These are phyloP conservation scores for Pterocles orientalis DNA, from an alignment of 2,113 vertebrate genomes.

Conservation along the genomic window DNA sequence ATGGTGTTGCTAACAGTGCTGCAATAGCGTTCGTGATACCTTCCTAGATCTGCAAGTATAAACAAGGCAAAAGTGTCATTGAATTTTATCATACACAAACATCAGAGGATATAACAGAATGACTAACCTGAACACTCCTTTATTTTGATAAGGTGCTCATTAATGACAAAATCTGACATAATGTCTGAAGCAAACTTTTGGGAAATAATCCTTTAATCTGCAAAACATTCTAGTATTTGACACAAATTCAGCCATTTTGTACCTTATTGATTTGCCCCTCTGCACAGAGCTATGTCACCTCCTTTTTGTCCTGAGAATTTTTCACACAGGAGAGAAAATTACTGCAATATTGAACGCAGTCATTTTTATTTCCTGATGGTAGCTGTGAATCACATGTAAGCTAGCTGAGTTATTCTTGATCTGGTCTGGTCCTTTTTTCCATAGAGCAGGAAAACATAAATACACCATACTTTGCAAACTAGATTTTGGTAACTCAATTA, in stretches of 20 bases:
- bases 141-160: background rate
- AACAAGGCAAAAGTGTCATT: background rate
- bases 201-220: constrained; percentile 13
- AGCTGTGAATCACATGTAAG: background rate
- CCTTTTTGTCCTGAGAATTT: background rate
- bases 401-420: background rate
- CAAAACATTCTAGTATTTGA: background rate
- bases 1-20: background rate
- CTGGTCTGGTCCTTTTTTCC: background rate
- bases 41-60: background rate
- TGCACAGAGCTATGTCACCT: background rate
- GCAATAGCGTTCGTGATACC: background rate
- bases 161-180: background rate
- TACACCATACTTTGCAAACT: background rate
- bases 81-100: background rate
- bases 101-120: background rate
- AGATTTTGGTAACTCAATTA: background rate
- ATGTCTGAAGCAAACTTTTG: background rate
- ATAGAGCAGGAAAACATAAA: background rate
- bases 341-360: background rate
- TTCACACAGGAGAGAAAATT: background rate
- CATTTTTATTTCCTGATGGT: background rate
- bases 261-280: background rate
- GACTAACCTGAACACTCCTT: background rate
- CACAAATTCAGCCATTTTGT: background rate